phyloP scores from a whole-genome alignment of 92 coral and sea anemone genomes.

The Zoanthus solanderi region DNA sequence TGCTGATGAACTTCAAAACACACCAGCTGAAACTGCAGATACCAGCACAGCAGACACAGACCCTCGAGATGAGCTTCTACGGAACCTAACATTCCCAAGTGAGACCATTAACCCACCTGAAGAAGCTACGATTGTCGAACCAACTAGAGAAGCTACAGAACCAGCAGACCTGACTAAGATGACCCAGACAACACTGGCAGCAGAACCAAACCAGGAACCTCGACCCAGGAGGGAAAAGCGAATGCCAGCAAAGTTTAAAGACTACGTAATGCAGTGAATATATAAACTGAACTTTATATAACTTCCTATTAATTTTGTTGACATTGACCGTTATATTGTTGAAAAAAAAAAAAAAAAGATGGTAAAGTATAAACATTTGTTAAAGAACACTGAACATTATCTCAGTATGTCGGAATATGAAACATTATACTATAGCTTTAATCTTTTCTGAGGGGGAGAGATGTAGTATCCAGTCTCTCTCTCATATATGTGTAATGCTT shows the following conservation, averaged over 20 bases:
- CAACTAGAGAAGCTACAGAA: conserved; percentile 8
- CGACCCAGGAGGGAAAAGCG: conserved; percentile 1
- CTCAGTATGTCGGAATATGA: background rate
- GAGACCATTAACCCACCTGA: background rate
- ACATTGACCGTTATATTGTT: background rate
- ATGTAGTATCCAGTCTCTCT: too few species aligned
- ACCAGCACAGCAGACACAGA: conserved; percentile 4
- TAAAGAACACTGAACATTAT: too few species aligned
- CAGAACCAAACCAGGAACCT: conserved; percentile 3
- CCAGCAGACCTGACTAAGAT: background rate
- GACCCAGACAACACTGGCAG: conserved; percentile 5
- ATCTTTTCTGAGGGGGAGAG: too few species aligned
- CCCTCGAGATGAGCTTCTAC: conserved; percentile 8
- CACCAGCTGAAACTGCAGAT: conserved; percentile 10
- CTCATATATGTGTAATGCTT: too few species aligned
- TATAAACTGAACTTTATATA: conserved; percentile 8
- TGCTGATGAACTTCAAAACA: background rate
- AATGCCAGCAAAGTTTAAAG: conserved; percentile 10
- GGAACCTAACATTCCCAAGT: conserved; percentile 5
- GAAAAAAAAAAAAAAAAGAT: too few species aligned
- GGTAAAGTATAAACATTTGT: too few species aligned
- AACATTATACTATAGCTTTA: background rate
- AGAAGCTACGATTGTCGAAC: background rate
- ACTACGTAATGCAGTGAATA: conserved; percentile 6
- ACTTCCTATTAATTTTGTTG: background rate